Evolutionary conservation across 2,888 invertebrate genomes (phyloP).

Genomic region (Latrodectus elegans): DNA sequence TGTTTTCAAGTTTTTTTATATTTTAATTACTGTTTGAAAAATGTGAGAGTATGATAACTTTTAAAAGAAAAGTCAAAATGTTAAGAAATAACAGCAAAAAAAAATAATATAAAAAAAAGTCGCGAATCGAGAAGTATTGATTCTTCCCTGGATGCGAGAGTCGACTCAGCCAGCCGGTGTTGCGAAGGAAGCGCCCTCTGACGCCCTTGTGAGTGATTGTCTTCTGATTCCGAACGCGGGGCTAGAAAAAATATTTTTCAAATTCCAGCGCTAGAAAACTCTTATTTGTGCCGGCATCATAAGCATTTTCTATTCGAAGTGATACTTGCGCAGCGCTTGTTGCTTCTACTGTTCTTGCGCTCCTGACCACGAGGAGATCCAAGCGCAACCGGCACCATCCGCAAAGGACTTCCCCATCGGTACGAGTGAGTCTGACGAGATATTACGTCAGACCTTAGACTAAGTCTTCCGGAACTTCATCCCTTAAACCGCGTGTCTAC

Average conservation of each 20-base stretch:
- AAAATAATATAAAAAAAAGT: not conserved
- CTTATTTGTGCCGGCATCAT: not conserved
- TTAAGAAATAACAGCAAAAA: no score
- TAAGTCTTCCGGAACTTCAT: slow-evolving; percentile 26
- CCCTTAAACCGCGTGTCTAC: slow-evolving; percentile 35
- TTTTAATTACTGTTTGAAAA: no score
- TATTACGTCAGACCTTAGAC: slow-evolving; percentile 34
- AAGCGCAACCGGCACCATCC: not conserved
- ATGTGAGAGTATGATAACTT: no score
- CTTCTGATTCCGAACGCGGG: slow-evolving; percentile 12
- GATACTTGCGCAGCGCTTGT: slow-evolving; percentile 7
- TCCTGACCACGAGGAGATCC: not conserved
- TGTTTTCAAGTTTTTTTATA: no score
- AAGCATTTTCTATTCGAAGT: not conserved
- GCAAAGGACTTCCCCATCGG: slow-evolving; percentile 31
- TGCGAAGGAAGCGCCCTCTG: slow-evolving; percentile 39
- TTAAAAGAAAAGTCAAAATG: no score
- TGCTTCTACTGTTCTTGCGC: not conserved
- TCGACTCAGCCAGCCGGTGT: slow-evolving; percentile 36
- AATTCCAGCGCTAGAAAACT: slow-evolving; percentile 4
- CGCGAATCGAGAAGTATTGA: slow-evolving; percentile 47
- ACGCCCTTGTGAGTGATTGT: slow-evolving; percentile 10
- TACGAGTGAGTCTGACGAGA: slow-evolving; percentile 23
- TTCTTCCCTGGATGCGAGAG: slow-evolving; percentile 30
- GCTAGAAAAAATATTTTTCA: slow-evolving; percentile 23